These are phyloP conservation scores for Raja brachyura DNA, from an alignment of 2,113 vertebrate species.

Conservation along the genomic window DNA sequence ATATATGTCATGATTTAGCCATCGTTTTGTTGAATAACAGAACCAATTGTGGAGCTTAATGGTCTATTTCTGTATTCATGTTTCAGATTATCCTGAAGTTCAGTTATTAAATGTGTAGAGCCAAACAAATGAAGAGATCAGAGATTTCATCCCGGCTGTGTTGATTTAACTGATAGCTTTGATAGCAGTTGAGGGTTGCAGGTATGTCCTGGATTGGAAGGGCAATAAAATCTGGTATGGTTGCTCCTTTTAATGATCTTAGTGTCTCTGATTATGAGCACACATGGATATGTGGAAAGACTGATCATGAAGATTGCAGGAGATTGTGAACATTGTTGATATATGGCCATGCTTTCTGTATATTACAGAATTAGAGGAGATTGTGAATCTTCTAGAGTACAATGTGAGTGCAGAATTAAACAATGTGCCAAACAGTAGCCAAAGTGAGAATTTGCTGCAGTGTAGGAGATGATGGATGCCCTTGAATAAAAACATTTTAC, in stretches of 20 bases:
- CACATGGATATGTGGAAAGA: neutral
- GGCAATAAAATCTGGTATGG: neutral
- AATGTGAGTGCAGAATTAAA: too few species aligned
- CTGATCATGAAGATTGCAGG: neutral
- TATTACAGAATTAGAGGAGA: neutral
- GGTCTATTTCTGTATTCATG: neutral
- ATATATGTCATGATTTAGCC: too few species aligned
- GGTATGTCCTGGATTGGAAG: neutral
- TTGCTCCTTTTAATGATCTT: neutral
- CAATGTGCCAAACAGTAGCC: too few species aligned
- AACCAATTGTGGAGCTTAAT: too few species aligned
- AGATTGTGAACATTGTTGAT: neutral
- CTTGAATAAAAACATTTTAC: too few species aligned
- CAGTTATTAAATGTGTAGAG: neutral
- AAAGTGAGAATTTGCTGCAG: too few species aligned
- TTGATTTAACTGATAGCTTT: neutral
- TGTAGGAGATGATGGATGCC: too few species aligned
- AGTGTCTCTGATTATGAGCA: neutral
- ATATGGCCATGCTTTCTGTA: neutral
- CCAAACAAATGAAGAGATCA: neutral
- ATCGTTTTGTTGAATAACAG: too few species aligned
- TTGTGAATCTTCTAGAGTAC: neutral
- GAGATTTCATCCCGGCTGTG: neutral
- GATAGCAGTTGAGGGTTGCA: neutral
- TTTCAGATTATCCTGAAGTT: neutral